Base-by-base conservation (phyloP, 2,797 vertebrate genomes). In the Apogon hyalosoma region DNA sequence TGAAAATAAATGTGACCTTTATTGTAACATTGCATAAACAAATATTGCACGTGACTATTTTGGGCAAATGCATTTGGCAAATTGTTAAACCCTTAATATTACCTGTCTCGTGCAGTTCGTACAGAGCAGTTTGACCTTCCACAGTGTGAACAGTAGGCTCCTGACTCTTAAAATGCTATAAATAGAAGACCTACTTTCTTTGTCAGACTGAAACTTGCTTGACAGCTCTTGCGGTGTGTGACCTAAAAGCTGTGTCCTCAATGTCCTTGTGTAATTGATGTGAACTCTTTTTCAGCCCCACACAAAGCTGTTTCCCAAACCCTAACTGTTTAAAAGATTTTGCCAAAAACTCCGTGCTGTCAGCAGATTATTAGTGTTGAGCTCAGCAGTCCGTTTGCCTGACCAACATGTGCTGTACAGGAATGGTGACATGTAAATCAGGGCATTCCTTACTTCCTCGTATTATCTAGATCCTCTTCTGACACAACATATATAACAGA, bases 381-480 rank as follows among this genome's bases (percentile, higher is more conserved):
- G 51, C 42, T 78, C 87, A 89, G 83, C 75, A 79, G 16, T 15
- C 0, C 10, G 55, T 66, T 69, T 7, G 62, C 3, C 15, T 18
- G 21, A 79, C 72, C 8, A 6, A 67, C 9, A 56, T 53, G 63
- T 64, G 46, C 41, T 41, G 62, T 28, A 2, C 13, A 36, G 28
- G 66, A 70, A 24, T 50, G 1, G 19, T 60, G 41, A 68, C 75
- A 63, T 77, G 69, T 52, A 63, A 73, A 82, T 60, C 39, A 69
- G 84, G 84, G 24, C 9, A 82, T 85, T 90, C 84, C 90, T 62
- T 0, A 91, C 90, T 92, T 92, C 92, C 89, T 18, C 59, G 54
- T 90, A 11, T 16, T 12, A 59, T 53, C 3, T 53, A 43, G 67
- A 84, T 84, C 84, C 78, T 83, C 68, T 45, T 83, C 60, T n/a